Evolutionary conservation across 2,797 vertebrate species (phyloP).

Genomic region (Heliangelus exortis): DNA sequence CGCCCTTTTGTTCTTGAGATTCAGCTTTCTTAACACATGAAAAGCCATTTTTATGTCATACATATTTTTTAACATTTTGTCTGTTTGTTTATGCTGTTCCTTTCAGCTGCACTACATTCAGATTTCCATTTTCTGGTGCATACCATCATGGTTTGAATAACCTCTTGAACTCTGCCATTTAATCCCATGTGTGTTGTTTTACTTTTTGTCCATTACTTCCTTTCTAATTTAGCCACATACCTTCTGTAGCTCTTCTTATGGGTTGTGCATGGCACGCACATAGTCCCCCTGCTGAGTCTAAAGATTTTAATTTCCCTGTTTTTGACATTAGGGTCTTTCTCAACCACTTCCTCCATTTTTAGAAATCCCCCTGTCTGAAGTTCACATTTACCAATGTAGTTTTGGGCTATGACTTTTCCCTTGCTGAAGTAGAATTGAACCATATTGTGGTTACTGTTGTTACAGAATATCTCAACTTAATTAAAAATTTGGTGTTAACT

Average conservation of each 20-base stretch:
- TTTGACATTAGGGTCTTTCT: slow-evolving; percentile 27
- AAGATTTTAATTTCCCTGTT: slow-evolving; percentile 30
- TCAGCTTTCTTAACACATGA: not conserved
- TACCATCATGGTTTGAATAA: not conserved
- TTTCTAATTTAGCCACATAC: not conserved
- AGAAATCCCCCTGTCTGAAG: slow-evolving; percentile 27
- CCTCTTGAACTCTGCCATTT: not conserved
- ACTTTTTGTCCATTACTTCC: not conserved
- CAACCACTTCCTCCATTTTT: slow-evolving; percentile 8
- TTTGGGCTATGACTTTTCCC: not conserved
- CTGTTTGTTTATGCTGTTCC: not conserved
- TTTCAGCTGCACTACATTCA: not conserved
- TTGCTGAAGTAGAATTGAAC: not conserved
- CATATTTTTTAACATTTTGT: not conserved
- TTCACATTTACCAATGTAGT: not conserved
- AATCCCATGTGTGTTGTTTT: not conserved
- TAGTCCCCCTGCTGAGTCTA: slow-evolving; percentile 28
- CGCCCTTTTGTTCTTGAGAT: not conserved
- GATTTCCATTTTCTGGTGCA: not conserved
- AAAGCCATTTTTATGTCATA: not conserved
- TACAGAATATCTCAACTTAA: not conserved
- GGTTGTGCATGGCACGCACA: not conserved
- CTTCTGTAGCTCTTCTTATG: not conserved
- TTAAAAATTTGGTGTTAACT: not conserved
- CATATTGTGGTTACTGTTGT: not conserved